phyloP scores from a whole-genome alignment of 2,888 invertebrate species.

The Tachina lurida region DNA sequence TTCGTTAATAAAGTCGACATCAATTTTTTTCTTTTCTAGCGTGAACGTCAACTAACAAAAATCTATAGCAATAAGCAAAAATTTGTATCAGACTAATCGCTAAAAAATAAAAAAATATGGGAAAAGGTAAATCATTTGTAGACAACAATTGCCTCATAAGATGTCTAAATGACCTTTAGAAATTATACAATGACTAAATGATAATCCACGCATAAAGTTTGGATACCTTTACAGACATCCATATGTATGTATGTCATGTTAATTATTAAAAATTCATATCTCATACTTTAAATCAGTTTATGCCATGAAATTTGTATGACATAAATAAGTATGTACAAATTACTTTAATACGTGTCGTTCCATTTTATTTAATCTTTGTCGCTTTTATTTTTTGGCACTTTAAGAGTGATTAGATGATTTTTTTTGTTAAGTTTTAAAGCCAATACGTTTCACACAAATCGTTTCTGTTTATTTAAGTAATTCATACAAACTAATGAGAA shows the following conservation, averaged over 20 bases:
- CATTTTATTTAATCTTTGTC: constrained; percentile 19
- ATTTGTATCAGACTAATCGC: too few relatives aligned
- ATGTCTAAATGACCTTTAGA: constrained; percentile 40
- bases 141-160: too few relatives aligned
- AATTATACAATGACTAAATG: background rate
- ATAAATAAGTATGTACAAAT: constrained; percentile 22
- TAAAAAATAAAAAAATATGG: too few relatives aligned
- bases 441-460: background rate
- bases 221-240: too few relatives aligned
- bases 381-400: background rate
- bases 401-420: constrained; percentile 33
- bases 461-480: background rate
- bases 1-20: too few relatives aligned
- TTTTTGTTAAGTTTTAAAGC: background rate
- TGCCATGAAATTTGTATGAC: constrained; percentile 33
- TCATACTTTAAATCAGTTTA: constrained; percentile 40
- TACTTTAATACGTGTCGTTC: constrained; percentile 56
- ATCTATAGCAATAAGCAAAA: too few relatives aligned
- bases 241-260: background rate
- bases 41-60: too few relatives aligned
- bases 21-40: too few relatives aligned
- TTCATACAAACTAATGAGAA: too few relatives aligned
- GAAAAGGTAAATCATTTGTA: too few relatives aligned
- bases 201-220: background rate
- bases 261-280: constrained; percentile 44